These are phyloP conservation scores for Halictus rubicundus DNA, from an alignment of 1,140 invertebrate genomes.

Conservation along the genomic window DNA sequence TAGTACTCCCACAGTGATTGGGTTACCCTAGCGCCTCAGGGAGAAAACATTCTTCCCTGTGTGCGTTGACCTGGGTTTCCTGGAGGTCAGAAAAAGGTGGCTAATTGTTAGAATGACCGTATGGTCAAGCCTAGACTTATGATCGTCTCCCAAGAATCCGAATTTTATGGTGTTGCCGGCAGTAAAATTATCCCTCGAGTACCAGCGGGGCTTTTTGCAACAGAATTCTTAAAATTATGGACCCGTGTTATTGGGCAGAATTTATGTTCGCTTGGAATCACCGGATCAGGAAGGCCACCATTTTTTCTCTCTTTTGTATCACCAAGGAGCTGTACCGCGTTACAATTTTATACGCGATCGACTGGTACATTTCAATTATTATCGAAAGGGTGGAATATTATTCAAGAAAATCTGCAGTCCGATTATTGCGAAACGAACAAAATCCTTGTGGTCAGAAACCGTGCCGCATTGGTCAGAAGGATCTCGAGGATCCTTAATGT, in stretches of 20 bases:
- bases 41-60: background rate
- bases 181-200: background rate
- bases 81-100: background rate
- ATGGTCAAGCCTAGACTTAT: background rate
- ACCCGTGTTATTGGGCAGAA: background rate
- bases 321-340: no score
- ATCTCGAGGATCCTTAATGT: conserved; percentile 64
- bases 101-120: conserved; percentile 3
- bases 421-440: no score
- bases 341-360: no score
- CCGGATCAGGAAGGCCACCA: no score
- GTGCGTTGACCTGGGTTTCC: background rate
- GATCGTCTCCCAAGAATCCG: background rate
- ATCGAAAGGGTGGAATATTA: no score
- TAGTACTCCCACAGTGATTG: no score
- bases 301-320: no score
- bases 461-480: conserved; percentile 61
- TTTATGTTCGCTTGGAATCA: no score
- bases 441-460: conserved; percentile 70
- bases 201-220: background rate
- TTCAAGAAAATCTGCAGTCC: no score
- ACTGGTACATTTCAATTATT: no score
- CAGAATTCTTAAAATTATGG: background rate
- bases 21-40: no score
- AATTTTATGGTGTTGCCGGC: background rate